Evolutionary conservation across 1,140 invertebrate species (phyloP), one percentile per base, ranked within the genome.

Genomic region (Druon quercuslanigerum): DNA sequence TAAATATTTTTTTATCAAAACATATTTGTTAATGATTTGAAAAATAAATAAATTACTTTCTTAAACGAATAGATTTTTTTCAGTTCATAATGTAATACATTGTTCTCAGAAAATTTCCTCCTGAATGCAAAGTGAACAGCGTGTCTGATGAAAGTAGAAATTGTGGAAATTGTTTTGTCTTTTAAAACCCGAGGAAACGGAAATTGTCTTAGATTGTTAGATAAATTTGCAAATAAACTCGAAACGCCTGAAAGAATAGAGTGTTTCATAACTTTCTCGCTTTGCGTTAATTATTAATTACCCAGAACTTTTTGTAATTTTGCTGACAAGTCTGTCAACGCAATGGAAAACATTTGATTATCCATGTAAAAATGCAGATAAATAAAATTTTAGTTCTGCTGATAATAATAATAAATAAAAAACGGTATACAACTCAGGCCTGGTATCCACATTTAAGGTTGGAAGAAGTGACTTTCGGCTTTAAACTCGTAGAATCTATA

Each of bases 111-210:
- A 60, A 60, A 60, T 25, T 33, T 3, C 16, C 33, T 33, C 25
- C 6, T 46, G 40, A 11, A 6, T 40, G 12, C 13, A 14, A 16
- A 66, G 40, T 66, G 25, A 46, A 46, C 7, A 46, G 25, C 11
- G 25, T 46, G 46, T 66, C 25, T 7, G 60, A 66, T 40, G 60
- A 66, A 66, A 66, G 60, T 66, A 66, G 60, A 40, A 46, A 46
- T 66, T 66, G 60, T 66, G 46, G 60, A 40, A 46, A 46, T 66
- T 66, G 60, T 66, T 66, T 66, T 66, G 60, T 66, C 33, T 66
- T 66, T 66, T 12, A 66, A n/a, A 40, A 66, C 9, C 33, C 14
- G 60, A 66, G 60, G 60, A 66, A 66, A 66, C 60, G 33, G 60
- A 66, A 66, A 66, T 66, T 46, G 33, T 66, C 33, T 40, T 6